Base-by-base conservation (phyloP, 2,888 invertebrate species). In the Meghimatium bilineatum region DNA sequence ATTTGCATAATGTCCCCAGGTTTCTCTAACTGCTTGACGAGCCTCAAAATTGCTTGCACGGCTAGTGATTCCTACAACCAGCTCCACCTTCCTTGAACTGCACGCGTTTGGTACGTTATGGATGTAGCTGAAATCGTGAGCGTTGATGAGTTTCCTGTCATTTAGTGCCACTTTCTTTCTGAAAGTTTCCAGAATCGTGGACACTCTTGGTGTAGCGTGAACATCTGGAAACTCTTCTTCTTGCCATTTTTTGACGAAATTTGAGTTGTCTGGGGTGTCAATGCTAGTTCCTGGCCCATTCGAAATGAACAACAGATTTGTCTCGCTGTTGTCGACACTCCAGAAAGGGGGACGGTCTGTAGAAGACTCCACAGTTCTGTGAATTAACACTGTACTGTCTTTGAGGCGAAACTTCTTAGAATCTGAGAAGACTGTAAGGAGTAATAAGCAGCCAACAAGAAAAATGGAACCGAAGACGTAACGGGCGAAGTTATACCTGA, bases 1-100 rank as follows among this genome's bases (percentile, higher is more conserved):
- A 10, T 80, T 79, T 20, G 82, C 85, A 32, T 87, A 87, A 29
- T 90, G 88, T 10, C 91, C 93, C 93, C 93, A 93, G 0, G 93
- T 91, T 60, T 92, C 89, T 49, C 93, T 87, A 38, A 93, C 89
- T 0, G 90, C 87, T 36, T 87, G 85, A 38, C 91, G 85, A 49
- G 89, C 81, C 17, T 89, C 87, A 74, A 89, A 88, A 82, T 92
- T 91, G 29, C 84, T 83, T 3, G 89, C 89, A 0, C 90, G 89
- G 17, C 92, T 90, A 29, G 91, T 86, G 3, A 92, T 88, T 67
- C 91, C 89, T 12, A 92, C 83, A 34, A 91, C 76, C 23, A 89
- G 80, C 71, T 87, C 85, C 17, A 83, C 63, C 49, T 86, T 80
- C 5, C 36, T 56, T 17, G 38, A 74, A 5, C 26, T 74, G 71